Base-by-base conservation (phyloP, 2,888 invertebrate genomes). In the Cephonodes hylas region DNA sequence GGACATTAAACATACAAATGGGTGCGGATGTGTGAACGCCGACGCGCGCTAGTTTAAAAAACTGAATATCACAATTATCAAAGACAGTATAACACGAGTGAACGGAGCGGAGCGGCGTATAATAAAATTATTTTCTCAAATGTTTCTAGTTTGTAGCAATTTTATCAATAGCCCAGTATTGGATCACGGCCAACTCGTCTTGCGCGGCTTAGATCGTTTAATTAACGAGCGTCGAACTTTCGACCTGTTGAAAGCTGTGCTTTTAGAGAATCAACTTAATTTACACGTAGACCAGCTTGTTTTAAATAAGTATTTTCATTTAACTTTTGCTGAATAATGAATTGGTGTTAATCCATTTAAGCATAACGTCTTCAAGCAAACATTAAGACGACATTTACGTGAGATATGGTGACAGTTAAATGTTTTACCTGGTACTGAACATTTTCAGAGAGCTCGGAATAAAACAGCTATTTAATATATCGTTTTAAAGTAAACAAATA, bases 221-320 rank as follows among this genome's bases (percentile, higher is more conserved):
- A 91, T 91, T 91, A 90, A 90, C 89, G 89, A 88, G 76, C 89
- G 86, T 85, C 86, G 86, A 91, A 90, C 90, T 90, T 90, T 85
- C 85, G 87, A 91, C 91, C 91, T 91, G 91, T 91, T 91, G 91
- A 91, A 88, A 91, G 85, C 85, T 71, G 76, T 75, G 87, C 84
- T 88, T 87, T 85, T 80, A 80, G 79, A 81, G 71, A 80, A 83
- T 83, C 79, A 82, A 86, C 83, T 83, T 76, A 84, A 83, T 86
- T 85, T 80, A 82, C 85, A 84, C 81, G 79, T 81, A 73, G 67
- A 76, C 73, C 73, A 69, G 72, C 72, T 77, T 74, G 80, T 79
- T 84, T 79, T 66, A 76, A 78, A 78, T 75, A 74, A 73, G 73
- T 77, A 80, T 80, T 76, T 77, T 69, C 65, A 67, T 72, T 66